Percentiles rank a stretch among this genome's conserved stretches.
phyloP scores from a whole-genome alignment of 2,113 vertebrate species.

The Elanoides forficatus region DNA sequence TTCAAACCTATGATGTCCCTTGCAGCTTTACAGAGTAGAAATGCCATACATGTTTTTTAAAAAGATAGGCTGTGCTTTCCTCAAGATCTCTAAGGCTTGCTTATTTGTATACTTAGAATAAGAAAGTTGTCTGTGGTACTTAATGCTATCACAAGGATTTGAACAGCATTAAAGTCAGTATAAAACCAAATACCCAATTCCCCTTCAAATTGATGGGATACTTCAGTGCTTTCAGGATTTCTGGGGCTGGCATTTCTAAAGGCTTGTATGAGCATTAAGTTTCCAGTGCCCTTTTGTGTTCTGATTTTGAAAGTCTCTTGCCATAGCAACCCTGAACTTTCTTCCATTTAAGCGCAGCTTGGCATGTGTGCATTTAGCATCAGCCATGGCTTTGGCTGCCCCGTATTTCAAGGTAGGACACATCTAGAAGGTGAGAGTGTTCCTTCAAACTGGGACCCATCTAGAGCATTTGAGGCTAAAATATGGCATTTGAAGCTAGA shows the following conservation, averaged over 20 bases:
- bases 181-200: background rate
- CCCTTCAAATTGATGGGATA: background rate
- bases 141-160: background rate
- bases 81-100: background rate
- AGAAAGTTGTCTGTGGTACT: background rate
- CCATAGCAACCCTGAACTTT: background rate
- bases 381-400: background rate
- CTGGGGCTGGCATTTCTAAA: background rate
- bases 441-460: background rate
- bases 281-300: background rate
- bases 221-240: background rate
- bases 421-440: background rate
- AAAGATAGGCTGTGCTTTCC: background rate
- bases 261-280: rapidly evolving
- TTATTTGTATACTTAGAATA: background rate
- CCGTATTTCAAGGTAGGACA: background rate
- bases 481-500: background rate
- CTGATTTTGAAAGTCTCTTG: background rate
- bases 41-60: background rate
- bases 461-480: background rate
- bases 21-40: background rate
- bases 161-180: background rate
- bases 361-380: background rate
- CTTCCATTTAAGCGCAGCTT: background rate
- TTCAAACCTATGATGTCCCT: background rate